A percentile compares a stretch with the other conserved stretches of the same genome.
Conservation (phyloP, 2,888 invertebrate species). For the Spodoptera exigua region DNA sequence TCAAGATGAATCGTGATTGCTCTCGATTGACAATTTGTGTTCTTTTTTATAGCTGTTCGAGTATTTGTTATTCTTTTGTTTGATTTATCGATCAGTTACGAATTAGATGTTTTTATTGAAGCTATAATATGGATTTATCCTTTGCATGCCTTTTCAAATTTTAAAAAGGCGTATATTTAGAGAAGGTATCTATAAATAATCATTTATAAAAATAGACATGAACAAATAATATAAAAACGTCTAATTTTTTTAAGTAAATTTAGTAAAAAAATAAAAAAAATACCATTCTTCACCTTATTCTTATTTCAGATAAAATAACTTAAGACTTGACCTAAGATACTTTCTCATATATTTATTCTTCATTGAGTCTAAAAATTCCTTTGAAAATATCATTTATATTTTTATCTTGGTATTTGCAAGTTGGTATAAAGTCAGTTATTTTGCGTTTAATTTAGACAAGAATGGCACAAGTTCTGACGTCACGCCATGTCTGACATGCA, state of each 20-base stretch:
- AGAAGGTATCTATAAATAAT: no score
- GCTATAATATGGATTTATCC: constrained; percentile 6
- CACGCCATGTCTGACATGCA: constrained; percentile 11
- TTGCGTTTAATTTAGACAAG: constrained; percentile 32
- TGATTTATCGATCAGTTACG: constrained; percentile 24
- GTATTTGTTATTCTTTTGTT: constrained; percentile 42
- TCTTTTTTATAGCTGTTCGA: constrained; percentile 53
- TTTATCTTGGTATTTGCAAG: constrained; percentile 36
- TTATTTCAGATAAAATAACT: constrained; percentile 6
- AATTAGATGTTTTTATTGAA: constrained; percentile 27
- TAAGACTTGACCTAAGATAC: constrained; percentile 7
- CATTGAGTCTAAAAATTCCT: constrained; percentile 16
- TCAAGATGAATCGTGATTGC: constrained; percentile 59
- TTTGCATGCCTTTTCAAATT: no score
- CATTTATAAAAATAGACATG: no score
- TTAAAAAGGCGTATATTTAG: no score
- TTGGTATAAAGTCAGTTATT: constrained; percentile 29
- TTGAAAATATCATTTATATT: constrained; percentile 29
- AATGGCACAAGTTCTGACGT: constrained; percentile 29
- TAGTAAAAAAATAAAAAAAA: no score
- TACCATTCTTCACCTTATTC: neutral
- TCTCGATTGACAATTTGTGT: constrained; percentile 64
- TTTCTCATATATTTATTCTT: constrained; percentile 20
- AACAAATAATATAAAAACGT: no score
- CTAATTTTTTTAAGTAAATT: no score